Base-by-base conservation (phyloP, 1,140 invertebrate genomes). In the Mercenaria mercenaria region DNA sequence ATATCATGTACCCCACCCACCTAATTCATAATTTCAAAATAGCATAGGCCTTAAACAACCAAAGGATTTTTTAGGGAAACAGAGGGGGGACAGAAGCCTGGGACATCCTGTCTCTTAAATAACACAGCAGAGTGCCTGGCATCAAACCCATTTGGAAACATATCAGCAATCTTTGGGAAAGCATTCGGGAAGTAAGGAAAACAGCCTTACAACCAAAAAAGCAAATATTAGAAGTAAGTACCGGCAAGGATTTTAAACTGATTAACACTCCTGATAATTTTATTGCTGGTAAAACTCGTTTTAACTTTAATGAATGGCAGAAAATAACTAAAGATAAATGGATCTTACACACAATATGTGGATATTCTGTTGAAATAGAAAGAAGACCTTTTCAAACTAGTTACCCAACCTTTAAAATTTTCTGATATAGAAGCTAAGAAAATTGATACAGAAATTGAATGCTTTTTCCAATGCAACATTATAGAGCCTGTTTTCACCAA, bases 311-410 rank as follows among this genome's bases (percentile, higher is more conserved):
- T 20, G 41, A 61, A 32, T 90, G 82, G 83, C 23, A 43, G 39
- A 76, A 74, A 29, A 67, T 85, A n/a, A 90, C 89, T 29, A 59
- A 61, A 1, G 83, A 90, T 86, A 11, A 41, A 37, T 86, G 61
- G 61, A 86, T 90, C 74, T 32, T 90, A 39, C 80, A 72, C 34
- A 52, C 69, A 8, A 47, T 90, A 29, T 10, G 61, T 23, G 89
- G 83, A n/a, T 85, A 81, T 59, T 13, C 23, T 37, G 59, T 90
- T 18, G 83, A 90, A 72, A 72, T 90, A 61, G 23, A 50, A 15
- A 41, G 0, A 34, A 26, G 0, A 29, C 83, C 82, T 43, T 3
- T 18, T 20, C 89, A 90, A 34, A 0, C 0, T n/a, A 6, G 20
- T 47, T 0, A 4, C 18, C 89, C 64, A 29, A 29, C 76, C 39